These are phyloP conservation scores for Neoarius graeffei DNA, from an alignment of 2,113 vertebrate genomes.

Conservation along the genomic window DNA sequence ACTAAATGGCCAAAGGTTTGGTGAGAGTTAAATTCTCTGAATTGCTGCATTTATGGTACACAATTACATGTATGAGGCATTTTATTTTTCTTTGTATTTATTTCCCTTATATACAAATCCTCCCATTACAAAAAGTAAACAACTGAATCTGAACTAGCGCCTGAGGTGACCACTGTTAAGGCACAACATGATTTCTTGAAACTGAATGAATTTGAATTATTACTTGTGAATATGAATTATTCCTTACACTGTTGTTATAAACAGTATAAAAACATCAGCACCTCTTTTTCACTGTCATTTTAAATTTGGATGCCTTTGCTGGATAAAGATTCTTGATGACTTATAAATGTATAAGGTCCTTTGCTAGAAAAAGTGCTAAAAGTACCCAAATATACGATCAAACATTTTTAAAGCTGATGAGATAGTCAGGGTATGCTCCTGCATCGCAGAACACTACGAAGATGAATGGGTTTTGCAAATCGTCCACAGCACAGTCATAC, in stretches of 20 bases:
- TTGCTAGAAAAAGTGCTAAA: background rate
- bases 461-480: slow-evolving; percentile 50
- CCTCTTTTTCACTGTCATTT: background rate
- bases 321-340: background rate
- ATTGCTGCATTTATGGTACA: background rate
- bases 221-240: background rate
- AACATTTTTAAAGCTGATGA: slow-evolving; percentile 57
- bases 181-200: background rate
- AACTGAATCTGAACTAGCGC: background rate
- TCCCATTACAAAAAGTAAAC: background rate
- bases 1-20: background rate
- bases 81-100: background rate
- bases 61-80: background rate
- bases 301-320: background rate
- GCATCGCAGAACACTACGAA: slow-evolving; percentile 64
- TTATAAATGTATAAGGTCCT: background rate
- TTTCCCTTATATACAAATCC: background rate
- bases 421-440: slow-evolving; percentile 63
- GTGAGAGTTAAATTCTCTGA: too few relatives aligned
- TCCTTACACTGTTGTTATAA: background rate
- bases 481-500: slow-evolving; percentile 62
- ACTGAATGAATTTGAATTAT: background rate
- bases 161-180: background rate
- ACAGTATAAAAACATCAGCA: background rate
- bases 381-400: background rate